Evolutionary conservation across 2,113 vertebrate species (phyloP).

Genomic region (Notarius lentiginosus): DNA sequence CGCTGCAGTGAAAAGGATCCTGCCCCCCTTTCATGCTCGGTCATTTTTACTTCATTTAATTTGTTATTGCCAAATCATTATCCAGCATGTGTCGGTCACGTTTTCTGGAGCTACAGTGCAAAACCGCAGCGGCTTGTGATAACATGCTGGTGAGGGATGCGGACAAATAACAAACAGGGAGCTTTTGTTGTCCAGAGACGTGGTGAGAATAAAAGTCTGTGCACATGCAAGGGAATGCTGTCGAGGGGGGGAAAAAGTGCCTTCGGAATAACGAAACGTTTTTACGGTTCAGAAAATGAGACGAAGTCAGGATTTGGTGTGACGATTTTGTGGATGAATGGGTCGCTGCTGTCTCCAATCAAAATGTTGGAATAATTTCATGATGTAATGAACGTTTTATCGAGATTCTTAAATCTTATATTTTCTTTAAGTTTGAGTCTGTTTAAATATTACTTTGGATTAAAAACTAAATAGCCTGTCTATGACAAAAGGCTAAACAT

Average conservation of each 20-base stretch:
- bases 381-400: neutral
- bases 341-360: neutral
- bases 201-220: neutral
- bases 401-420: too few relatives aligned
- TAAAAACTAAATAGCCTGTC: too few relatives aligned
- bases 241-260: too few relatives aligned
- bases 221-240: too few relatives aligned
- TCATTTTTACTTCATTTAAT: neutral
- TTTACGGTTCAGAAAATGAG: too few relatives aligned
- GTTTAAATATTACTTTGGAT: too few relatives aligned
- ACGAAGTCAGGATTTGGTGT: too few relatives aligned
- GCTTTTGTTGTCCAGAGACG: too few relatives aligned
- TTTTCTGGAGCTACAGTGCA: neutral
- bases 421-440: too few relatives aligned
- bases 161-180: neutral
- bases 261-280: too few relatives aligned
- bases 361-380: neutral
- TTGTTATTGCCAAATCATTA: neutral
- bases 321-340: neutral
- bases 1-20: neutral
- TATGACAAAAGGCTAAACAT: too few relatives aligned
- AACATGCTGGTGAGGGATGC: neutral
- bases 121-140: too few relatives aligned
- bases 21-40: neutral
- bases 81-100: neutral